phyloP scores from a whole-genome alignment of 2,113 vertebrate genomes.

The Mormyrus lacerda region DNA sequence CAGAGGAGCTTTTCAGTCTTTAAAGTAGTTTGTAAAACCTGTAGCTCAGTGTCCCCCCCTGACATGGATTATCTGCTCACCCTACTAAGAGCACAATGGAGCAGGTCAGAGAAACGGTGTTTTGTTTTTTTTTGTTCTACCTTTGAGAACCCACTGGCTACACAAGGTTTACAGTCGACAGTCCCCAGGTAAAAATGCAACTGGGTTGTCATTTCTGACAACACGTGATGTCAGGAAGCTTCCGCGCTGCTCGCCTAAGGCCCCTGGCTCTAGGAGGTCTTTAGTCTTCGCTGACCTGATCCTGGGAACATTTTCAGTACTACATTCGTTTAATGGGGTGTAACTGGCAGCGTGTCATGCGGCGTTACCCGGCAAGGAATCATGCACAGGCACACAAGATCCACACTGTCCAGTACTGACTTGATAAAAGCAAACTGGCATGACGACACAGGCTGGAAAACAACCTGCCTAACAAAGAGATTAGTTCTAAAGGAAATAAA shows the following conservation, averaged over 20 bases:
- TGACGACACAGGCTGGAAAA: neutral
- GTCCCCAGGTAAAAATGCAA: neutral
- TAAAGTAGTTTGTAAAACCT: neutral
- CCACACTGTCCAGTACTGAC: neutral
- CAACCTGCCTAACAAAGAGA: neutral
- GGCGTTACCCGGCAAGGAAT: neutral
- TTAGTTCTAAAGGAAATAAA: neutral
- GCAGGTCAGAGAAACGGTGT: neutral
- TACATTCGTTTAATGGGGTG: neutral
- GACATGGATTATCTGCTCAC: neutral
- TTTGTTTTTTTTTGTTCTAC: neutral
- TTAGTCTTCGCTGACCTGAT: neutral
- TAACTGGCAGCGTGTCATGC: neutral
- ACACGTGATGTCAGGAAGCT: neutral
- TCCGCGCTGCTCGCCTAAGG: neutral
- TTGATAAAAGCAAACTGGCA: neutral
- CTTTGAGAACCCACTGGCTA: neutral
- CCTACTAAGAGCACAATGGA: neutral
- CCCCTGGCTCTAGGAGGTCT: neutral
- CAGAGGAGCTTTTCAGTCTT: neutral
- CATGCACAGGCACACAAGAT: neutral
- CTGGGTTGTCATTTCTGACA: neutral
- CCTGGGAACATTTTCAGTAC: neutral
- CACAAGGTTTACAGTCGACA: neutral
- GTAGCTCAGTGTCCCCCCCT: neutral